Evolutionary conservation across 2,113 vertebrate genomes (phyloP), one percentile per base, ranked within the genome.

Genomic region (Nibea albiflora): DNA sequence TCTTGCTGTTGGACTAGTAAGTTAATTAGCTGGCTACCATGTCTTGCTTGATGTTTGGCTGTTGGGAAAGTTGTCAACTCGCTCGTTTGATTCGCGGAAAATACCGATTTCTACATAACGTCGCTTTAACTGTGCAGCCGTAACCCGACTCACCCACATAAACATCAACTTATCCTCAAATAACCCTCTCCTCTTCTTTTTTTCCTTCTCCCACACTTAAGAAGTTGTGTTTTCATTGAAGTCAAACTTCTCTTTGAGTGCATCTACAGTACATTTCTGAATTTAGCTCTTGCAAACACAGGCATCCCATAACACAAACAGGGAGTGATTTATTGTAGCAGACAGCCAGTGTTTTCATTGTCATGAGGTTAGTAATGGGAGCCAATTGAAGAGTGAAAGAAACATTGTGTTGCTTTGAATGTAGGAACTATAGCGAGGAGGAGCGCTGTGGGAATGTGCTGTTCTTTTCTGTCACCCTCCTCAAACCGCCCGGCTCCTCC

Each of bases 331-430:
- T 90, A 90, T 85, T 79, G 87, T 28, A 63, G 77, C 89, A 87
- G 86, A 80, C 89, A 88, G 79, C 58, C 75, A 63, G 90, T 80
- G 89, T 87, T 90, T 85, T 85, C 79, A 46, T 73, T 88, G 90
- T 92, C 89, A 90, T 80, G 76, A 72, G 79, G 74, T 46, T 44
- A 78, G 74, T 88, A 90, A 88, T 78, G 42, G 84, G 84, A 87
- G 89, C 80, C 89, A 76, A 66, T 84, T 84, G 85, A 89, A 83
- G 87, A 88, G 82, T 80, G 87, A 87, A 86, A 80, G 84, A 92
- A 89, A 88, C 89, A 83, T 61, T 77, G 83, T 83, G 83, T 52
- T 66, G 85, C 80, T 80, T 62, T 85, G 80, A 90, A 80, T 76
- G 81, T 52, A 69, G 69, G 70, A 78, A 83, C 80, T 60, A 57